A percentile compares a stretch with the other conserved stretches of the same genome.
Conservation (phyloP, 1,140 invertebrate genomes). For the Xylocopa sonorina region DNA sequence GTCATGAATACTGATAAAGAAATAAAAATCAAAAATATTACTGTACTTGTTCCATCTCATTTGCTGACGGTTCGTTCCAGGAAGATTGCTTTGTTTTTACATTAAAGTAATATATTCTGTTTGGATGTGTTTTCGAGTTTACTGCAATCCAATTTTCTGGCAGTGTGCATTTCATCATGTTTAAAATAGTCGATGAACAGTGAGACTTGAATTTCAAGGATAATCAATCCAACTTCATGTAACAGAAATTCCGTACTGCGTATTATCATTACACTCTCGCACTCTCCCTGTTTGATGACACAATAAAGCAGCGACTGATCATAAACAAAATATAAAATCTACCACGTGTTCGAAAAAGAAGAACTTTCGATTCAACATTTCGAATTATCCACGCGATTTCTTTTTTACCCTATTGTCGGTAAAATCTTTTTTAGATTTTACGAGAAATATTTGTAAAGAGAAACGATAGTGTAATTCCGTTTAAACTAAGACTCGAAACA, state of each 20-base stretch:
- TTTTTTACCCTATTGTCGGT: too few species aligned
- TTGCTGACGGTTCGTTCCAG: constrained; percentile 61
- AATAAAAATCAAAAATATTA: constrained; percentile 1
- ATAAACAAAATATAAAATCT: constrained; percentile 22
- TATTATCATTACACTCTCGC: constrained; percentile 3
- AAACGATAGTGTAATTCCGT: too few species aligned
- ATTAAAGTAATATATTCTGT: constrained; percentile 75
- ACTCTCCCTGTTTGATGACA: neutral
- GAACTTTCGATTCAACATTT: neutral
- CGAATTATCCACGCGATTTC: neutral
- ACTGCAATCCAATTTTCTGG: constrained; percentile 68
- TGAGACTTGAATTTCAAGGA: neutral
- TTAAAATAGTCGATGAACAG: neutral
- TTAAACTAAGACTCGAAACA: neutral
- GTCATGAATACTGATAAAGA: neutral
- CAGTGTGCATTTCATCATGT: constrained; percentile 62
- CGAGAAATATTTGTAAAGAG: neutral
- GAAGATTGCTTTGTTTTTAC: constrained; percentile 68
- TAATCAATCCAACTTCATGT: neutral
- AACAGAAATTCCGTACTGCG: neutral
- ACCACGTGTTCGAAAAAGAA: constrained; percentile 10
- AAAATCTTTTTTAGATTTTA: neutral
- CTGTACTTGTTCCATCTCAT: constrained; percentile 39
- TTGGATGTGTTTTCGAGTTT: constrained; percentile 69
- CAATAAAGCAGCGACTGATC: neutral